These are phyloP conservation scores for Periophthalmus magnuspinnatus DNA, from an alignment of 2,797 vertebrate genomes.

Conservation along the genomic window DNA sequence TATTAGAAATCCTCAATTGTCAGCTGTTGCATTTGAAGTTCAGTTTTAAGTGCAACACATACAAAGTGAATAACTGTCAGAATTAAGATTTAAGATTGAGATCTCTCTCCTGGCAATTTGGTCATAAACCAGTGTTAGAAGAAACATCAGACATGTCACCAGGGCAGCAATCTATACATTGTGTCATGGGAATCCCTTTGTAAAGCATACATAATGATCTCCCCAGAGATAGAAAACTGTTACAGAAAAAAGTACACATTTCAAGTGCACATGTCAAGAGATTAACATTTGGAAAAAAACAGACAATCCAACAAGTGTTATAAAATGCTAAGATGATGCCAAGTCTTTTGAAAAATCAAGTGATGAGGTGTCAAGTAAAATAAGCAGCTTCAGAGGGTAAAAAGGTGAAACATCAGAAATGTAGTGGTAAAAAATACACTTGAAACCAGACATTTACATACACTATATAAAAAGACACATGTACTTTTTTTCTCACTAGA, in stretches of 20 bases:
- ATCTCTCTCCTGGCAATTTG: no score
- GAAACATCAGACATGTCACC: no score
- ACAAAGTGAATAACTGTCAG: neutral
- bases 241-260: neutral
- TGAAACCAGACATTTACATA: no score
- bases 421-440: neutral
- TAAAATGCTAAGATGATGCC: neutral
- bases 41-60: neutral
- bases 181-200: no score
- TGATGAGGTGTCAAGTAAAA: neutral
- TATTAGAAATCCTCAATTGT: no score
- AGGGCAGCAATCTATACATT: no score
- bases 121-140: no score
- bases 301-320: neutral
- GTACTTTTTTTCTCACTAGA: no score
- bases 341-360: neutral
- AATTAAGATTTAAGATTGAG: neutral
- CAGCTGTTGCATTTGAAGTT: neutral
- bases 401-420: neutral
- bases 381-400: neutral
- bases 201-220: no score
- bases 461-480: no score
- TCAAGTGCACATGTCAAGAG: neutral
- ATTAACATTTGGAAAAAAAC: neutral
- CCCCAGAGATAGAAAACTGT: no score